Conservation (phyloP, 2,888 invertebrate species). For the Dione juno region DNA sequence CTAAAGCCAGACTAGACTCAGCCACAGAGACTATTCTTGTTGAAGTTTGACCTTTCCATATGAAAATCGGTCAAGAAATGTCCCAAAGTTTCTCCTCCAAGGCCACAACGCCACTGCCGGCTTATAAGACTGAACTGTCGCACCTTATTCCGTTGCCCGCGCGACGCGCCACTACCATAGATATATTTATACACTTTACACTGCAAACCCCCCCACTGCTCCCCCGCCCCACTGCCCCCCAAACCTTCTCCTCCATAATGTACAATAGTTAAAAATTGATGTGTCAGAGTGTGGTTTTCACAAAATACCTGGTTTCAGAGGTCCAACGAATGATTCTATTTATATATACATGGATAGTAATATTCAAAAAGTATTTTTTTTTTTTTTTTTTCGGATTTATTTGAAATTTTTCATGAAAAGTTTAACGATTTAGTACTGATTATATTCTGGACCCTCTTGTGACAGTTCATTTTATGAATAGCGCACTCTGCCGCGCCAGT, state of each 20-base stretch:
- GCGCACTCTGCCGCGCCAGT: slow-evolving; percentile 58
- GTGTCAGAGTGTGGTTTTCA: slow-evolving; percentile 63
- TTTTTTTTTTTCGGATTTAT: too few species aligned
- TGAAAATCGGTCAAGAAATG: neutral
- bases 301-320: slow-evolving; percentile 14
- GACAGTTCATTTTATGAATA: slow-evolving; percentile 50
- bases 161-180: slow-evolving; percentile 67
- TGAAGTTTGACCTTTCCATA: neutral
- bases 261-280: slow-evolving; percentile 72
- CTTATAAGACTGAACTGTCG: slow-evolving; percentile 73
- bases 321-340: too few species aligned
- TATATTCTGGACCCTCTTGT: slow-evolving; percentile 23
- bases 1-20: neutral
- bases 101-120: slow-evolving; percentile 48
- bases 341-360: too few species aligned
- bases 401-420: too few species aligned
- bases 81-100: slow-evolving; percentile 10
- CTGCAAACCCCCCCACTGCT: slow-evolving; percentile 52
- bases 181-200: slow-evolving; percentile 75
- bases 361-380: neutral
- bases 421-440: too few species aligned
- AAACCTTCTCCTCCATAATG: slow-evolving; percentile 68
- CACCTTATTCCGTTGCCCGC: slow-evolving; percentile 60
- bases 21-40: neutral
- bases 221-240: slow-evolving; percentile 50